Percentiles rank a stretch among this genome's conserved stretches.
phyloP scores from a whole-genome alignment of 2,797 vertebrate genomes.

The Allobates femoralis region DNA sequence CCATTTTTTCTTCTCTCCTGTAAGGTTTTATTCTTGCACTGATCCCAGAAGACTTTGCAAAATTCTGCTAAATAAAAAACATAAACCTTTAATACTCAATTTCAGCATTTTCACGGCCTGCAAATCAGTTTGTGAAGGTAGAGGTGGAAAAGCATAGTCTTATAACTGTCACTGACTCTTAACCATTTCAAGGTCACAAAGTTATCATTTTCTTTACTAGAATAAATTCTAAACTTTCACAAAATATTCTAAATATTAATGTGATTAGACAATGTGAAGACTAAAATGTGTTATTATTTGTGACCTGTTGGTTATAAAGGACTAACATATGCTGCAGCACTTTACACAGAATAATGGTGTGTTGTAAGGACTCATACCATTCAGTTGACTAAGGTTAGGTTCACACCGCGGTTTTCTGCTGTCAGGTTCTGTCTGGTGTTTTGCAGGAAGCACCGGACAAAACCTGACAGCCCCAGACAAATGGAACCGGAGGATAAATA shows the following conservation, averaged over 20 bases:
- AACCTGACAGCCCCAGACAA: too few species aligned
- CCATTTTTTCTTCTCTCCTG: not conserved
- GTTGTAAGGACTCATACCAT: too few species aligned
- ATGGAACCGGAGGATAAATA: too few species aligned
- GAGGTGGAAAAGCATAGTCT: not conserved
- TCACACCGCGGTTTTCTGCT: too few species aligned
- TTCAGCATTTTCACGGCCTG: not conserved
- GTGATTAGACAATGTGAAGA: not conserved
- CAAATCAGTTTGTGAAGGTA: constrained; percentile 16
- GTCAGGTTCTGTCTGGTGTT: too few species aligned
- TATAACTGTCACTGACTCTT: not conserved
- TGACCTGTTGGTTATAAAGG: not conserved
- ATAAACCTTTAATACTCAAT: not conserved
- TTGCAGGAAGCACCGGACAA: too few species aligned
- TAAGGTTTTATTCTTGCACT: not conserved
- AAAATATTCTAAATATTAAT: not conserved
- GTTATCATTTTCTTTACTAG: not conserved
- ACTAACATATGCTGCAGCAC: too few species aligned
- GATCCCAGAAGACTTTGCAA: not conserved
- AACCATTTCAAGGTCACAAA: not conserved
- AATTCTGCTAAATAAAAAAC: not conserved
- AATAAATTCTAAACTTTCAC: not conserved
- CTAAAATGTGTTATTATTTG: not conserved
- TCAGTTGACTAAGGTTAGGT: too few species aligned
- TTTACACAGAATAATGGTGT: too few species aligned